Percentiles rank a stretch among this genome's conserved stretches.
Evolutionary conservation across 2,888 invertebrate genomes (phyloP).

Genomic region (Drosophila robusta): DNA sequence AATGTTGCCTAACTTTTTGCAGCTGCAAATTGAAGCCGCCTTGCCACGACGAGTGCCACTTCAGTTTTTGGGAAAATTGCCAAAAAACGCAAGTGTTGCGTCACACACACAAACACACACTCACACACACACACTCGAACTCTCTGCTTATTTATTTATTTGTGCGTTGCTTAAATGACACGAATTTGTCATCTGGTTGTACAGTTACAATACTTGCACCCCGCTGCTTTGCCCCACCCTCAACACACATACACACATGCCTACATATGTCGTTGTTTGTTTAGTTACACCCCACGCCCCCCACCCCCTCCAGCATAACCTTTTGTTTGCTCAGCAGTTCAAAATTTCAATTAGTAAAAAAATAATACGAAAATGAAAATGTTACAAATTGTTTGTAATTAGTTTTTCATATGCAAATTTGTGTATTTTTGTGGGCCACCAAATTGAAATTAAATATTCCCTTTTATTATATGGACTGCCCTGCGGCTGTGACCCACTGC

Average conservation of each 20-base stretch:
- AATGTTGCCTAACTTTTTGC: slow-evolving; percentile 59
- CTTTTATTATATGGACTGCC: slow-evolving; percentile 40
- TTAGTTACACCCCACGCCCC: slow-evolving; percentile 53
- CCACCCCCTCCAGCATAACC: slow-evolving; percentile 1
- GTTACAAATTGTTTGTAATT: slow-evolving; percentile 73
- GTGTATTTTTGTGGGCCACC: slow-evolving; percentile 34
- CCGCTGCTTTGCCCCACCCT: slow-evolving; percentile 24
- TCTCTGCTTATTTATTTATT: slow-evolving; percentile 73
- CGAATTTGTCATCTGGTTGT: slow-evolving; percentile 72
- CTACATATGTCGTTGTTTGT: slow-evolving; percentile 75
- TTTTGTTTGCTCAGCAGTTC: slow-evolving; percentile 72
- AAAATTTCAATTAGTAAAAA: slow-evolving; percentile 71
- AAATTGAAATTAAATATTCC: slow-evolving; percentile 75
- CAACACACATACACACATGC: slow-evolving; percentile 4
- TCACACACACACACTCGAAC: background rate
- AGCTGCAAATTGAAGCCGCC: slow-evolving; percentile 28
- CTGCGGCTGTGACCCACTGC: slow-evolving; percentile 67
- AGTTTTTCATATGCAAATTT: slow-evolving; percentile 76
- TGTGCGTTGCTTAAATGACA: slow-evolving; percentile 61
- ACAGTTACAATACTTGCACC: slow-evolving; percentile 39
- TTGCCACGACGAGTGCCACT: slow-evolving; percentile 41
- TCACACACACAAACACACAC: slow-evolving; percentile 31
- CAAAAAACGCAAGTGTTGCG: slow-evolving; percentile 65
- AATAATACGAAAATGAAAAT: slow-evolving; percentile 31
- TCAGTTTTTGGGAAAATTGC: slow-evolving; percentile 66